Evolutionary conservation across 2,888 invertebrate species (phyloP).

Genomic region (Rhamnusium bicolor): DNA sequence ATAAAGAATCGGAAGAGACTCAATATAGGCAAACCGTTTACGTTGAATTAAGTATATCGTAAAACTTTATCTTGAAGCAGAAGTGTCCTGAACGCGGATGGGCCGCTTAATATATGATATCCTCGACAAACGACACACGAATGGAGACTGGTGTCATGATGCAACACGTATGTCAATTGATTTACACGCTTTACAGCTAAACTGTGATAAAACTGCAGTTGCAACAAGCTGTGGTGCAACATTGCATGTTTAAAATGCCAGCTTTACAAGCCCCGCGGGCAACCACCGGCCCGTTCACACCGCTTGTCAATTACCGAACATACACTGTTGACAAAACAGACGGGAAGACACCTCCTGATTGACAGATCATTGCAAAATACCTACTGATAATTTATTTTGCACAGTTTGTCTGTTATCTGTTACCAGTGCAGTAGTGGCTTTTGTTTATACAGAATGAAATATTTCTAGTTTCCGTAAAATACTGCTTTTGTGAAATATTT

Average conservation of each 20-base stretch:
- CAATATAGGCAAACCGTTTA: neutral
- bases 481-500: no score
- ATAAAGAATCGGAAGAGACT: neutral
- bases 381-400: neutral
- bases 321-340: slow-evolving; percentile 18
- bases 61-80: neutral
- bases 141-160: slow-evolving; percentile 19
- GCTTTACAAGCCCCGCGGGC: slow-evolving; percentile 32
- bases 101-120: slow-evolving; percentile 7
- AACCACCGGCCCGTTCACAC: slow-evolving; percentile 14
- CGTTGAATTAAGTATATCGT: neutral
- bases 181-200: slow-evolving; percentile 54
- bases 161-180: slow-evolving; percentile 45
- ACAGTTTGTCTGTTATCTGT: neutral
- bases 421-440: neutral
- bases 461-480: no score
- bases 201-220: slow-evolving; percentile 56
- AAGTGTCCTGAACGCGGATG: neutral
- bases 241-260: slow-evolving; percentile 32
- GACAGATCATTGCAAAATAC: slow-evolving; percentile 15
- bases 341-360: slow-evolving; percentile 13
- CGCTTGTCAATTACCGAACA: slow-evolving; percentile 27
- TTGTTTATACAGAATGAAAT: no score
- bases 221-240: slow-evolving; percentile 51
- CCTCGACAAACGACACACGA: slow-evolving; percentile 6